These are phyloP conservation scores for Ictalurus punctatus DNA, from an alignment of 2,113 vertebrate species.

Conservation along the genomic window DNA sequence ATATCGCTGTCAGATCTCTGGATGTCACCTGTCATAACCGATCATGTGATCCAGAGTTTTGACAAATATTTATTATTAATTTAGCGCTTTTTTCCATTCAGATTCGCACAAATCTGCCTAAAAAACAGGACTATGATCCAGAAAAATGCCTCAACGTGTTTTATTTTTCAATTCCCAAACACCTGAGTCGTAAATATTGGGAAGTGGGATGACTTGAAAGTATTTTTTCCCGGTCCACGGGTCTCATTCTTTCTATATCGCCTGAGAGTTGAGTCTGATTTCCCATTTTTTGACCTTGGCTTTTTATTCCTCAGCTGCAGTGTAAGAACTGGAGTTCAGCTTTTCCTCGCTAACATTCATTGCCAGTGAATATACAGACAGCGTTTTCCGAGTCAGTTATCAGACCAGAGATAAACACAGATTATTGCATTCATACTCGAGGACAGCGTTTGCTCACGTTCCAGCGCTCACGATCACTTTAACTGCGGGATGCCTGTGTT, in stretches of 20 bases:
- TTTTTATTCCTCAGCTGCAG: neutral
- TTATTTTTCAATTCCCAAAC: neutral
- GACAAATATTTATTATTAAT: too few relatives aligned
- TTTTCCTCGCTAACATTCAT: neutral
- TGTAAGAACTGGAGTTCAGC: neutral
- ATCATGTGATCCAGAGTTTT: too few relatives aligned
- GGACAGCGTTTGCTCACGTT: neutral
- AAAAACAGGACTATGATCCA: neutral
- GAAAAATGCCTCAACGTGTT: neutral
- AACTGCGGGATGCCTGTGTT: neutral
- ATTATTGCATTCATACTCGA: neutral
- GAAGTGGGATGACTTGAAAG: neutral
- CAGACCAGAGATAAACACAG: neutral
- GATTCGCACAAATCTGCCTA: neutral
- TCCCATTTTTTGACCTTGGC: neutral
- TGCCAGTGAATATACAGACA: neutral
- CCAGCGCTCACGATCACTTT: neutral
- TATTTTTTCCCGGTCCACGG: neutral
- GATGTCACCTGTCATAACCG: too few relatives aligned
- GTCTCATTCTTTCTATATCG: neutral
- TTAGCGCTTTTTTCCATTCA: too few relatives aligned
- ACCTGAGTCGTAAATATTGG: neutral
- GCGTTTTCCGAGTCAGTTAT: neutral
- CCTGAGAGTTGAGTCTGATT: neutral
- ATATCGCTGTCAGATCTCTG: too few relatives aligned